Conservation (phyloP, 2,113 vertebrate species). For the Toxotes chatareus region DNA sequence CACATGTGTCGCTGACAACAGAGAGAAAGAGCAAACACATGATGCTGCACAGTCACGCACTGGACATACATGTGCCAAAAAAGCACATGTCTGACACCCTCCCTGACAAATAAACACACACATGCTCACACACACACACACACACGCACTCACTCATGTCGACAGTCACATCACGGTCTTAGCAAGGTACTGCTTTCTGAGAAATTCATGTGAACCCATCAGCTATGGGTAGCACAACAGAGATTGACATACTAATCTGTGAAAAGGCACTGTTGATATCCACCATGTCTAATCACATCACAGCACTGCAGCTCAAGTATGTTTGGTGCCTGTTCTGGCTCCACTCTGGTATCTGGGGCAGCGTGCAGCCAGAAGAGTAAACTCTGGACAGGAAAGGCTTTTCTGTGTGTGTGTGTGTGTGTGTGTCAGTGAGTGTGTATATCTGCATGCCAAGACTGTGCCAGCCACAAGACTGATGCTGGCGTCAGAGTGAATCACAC, state of each 20-base stretch:
- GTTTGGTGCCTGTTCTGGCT: slow-evolving; percentile 63
- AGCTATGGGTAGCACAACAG: slow-evolving; percentile 35
- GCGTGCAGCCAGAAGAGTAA: slow-evolving; percentile 54
- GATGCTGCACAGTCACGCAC: slow-evolving; percentile 10
- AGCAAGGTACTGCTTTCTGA: slow-evolving; percentile 29
- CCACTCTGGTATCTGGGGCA: slow-evolving; percentile 70
- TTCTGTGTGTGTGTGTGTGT: slow-evolving; percentile 24
- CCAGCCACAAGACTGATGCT: slow-evolving; percentile 71
- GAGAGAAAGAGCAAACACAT: slow-evolving; percentile 28
- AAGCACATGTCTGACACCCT: neutral
- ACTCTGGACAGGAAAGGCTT: slow-evolving; percentile 58
- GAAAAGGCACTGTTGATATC: slow-evolving; percentile 54
- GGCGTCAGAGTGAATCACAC: slow-evolving; percentile 69
- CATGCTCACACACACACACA: neutral
- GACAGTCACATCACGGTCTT: slow-evolving; percentile 19
- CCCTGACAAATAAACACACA: neutral
- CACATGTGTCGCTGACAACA: slow-evolving; percentile 39
- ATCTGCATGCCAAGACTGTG: slow-evolving; percentile 64
- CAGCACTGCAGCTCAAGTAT: slow-evolving; percentile 57
- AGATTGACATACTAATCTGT: slow-evolving; percentile 53
- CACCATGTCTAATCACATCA: slow-evolving; percentile 68
- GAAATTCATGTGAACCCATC: slow-evolving; percentile 23
- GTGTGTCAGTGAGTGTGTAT: slow-evolving; percentile 3
- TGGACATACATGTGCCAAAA: neutral
- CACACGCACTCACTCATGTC: slow-evolving; percentile 13